Evolutionary conservation across 2,113 vertebrate genomes (phyloP).

Genomic region (Columba janthina): DNA sequence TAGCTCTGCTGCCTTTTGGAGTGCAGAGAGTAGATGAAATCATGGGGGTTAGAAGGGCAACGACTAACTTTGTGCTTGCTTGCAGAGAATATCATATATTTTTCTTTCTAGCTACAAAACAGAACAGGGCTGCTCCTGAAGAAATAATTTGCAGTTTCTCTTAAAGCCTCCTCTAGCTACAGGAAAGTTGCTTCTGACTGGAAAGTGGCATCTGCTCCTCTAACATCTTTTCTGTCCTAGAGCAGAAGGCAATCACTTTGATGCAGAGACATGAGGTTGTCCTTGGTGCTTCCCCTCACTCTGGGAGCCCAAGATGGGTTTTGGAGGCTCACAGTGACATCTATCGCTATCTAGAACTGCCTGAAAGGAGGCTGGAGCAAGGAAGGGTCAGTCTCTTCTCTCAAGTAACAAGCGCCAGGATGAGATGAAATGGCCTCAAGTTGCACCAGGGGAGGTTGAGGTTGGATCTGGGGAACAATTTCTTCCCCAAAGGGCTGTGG

Average conservation of each 20-base stretch:
- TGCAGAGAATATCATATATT: background rate
- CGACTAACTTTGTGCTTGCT: background rate
- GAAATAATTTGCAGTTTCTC: background rate
- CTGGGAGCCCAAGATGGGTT: background rate
- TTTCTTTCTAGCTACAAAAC: background rate
- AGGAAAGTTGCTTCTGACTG: background rate
- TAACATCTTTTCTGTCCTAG: background rate
- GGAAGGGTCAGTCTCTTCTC: too few relatives aligned
- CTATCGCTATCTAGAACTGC: too few relatives aligned
- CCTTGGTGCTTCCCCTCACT: background rate
- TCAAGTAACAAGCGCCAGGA: too few relatives aligned
- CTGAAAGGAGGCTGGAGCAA: too few relatives aligned
- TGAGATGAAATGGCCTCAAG: too few relatives aligned
- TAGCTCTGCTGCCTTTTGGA: background rate
- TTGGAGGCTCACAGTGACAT: background rate
- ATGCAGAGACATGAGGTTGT: background rate
- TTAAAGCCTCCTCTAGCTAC: background rate
- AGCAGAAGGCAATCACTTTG: background rate
- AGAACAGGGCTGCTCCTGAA: background rate
- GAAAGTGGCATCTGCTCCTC: background rate
- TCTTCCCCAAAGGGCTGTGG: too few relatives aligned
- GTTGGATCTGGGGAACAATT: too few relatives aligned
- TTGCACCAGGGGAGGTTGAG: too few relatives aligned
- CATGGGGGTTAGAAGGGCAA: background rate
- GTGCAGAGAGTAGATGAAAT: background rate